These are phyloP conservation scores for Idaea aversata DNA, from an alignment of 2,888 invertebrate species.

Conservation along the genomic window DNA sequence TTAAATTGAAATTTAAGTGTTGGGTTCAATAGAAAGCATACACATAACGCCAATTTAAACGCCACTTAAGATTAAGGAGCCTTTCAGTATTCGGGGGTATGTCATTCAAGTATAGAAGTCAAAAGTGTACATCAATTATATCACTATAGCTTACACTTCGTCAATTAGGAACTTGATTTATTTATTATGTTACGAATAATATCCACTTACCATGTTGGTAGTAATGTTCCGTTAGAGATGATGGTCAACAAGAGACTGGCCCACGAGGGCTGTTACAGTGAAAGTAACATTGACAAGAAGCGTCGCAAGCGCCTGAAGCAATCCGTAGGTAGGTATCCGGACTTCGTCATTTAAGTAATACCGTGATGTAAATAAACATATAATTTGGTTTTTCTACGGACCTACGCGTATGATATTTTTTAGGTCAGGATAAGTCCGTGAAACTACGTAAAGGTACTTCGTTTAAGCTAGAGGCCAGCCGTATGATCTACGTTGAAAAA, in stretches of 20 bases:
- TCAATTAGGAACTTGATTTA: neutral
- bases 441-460: no score
- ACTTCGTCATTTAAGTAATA: slow-evolving; percentile 17
- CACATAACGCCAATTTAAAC: no score
- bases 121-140: neutral
- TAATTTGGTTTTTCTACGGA: neutral
- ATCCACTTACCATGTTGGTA: slow-evolving; percentile 41
- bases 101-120: slow-evolving; percentile 6
- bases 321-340: slow-evolving; percentile 17
- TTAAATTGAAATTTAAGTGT: no score
- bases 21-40: no score
- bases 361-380: slow-evolving; percentile 14
- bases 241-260: slow-evolving; percentile 35
- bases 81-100: no score
- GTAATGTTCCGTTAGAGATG: slow-evolving; percentile 20
- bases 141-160: slow-evolving; percentile 10
- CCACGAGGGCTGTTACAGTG: slow-evolving; percentile 20
- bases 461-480: no score
- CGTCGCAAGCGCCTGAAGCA: slow-evolving; percentile 22
- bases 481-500: no score
- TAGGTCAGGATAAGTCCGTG: no score
- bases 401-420: neutral
- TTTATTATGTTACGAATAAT: slow-evolving; percentile 10
- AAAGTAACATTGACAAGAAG: slow-evolving; percentile 22
- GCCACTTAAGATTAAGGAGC: no score